Evolutionary conservation across 2,797 vertebrate genomes (phyloP).

Genomic region (Sciurus carolinensis): DNA sequence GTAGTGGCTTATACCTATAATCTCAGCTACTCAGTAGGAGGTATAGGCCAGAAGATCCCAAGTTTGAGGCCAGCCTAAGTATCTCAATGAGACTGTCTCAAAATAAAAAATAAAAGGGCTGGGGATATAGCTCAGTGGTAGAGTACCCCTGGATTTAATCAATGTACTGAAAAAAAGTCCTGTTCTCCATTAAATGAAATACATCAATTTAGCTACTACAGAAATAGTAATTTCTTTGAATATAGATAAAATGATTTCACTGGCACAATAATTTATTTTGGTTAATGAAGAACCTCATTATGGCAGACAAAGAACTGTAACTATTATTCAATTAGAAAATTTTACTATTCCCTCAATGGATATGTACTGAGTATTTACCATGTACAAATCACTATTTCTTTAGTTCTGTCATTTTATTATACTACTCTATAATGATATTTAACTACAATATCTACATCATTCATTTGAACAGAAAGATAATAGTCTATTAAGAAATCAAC

Average conservation of each 20-base stretch:
- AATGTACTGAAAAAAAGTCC: background rate
- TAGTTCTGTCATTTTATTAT: conserved; percentile 59
- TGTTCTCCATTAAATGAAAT: conserved; percentile 36
- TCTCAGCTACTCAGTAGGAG: background rate
- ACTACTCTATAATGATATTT: conserved; percentile 40
- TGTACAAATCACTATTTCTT: conserved; percentile 52
- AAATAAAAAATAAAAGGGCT: background rate
- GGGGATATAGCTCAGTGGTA: background rate
- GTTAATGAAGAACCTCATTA: conserved; percentile 54
- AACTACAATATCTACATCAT: conserved; percentile 9
- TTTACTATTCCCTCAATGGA: conserved; percentile 39
- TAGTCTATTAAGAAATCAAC: conserved; percentile 43
- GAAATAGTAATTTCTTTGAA: conserved; percentile 22
- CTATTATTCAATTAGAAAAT: conserved; percentile 2
- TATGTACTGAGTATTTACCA: conserved; percentile 36
- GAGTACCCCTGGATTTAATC: background rate
- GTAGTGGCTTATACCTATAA: background rate
- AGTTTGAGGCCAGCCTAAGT: background rate
- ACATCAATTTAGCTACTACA: conserved; percentile 34
- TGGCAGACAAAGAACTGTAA: conserved; percentile 5
- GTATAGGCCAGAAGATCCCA: background rate
- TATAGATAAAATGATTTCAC: conserved; percentile 40
- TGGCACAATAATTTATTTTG: conserved; percentile 20
- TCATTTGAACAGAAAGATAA: conserved; percentile 64
- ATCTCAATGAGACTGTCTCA: background rate